Evolutionary conservation across 2,113 vertebrate genomes (phyloP).

Genomic region (Stegostoma tigrinum): DNA sequence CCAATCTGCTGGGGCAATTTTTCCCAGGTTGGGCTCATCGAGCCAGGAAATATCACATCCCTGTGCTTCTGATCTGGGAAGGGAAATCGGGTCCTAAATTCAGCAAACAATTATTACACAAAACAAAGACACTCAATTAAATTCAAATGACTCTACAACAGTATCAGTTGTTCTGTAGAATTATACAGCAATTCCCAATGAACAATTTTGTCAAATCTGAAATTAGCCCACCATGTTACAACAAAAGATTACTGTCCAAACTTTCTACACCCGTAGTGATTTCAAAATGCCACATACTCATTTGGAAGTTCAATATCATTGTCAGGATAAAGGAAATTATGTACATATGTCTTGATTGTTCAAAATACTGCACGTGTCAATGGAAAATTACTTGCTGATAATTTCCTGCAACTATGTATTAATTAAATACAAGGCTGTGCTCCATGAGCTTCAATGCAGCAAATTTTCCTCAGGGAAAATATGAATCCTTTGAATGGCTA

Average conservation of each 20-base stretch:
- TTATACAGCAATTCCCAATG: neutral
- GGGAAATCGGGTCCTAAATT: neutral
- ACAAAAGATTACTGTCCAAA: neutral
- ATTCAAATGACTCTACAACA: neutral
- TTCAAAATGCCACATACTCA: neutral
- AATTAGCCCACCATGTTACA: neutral
- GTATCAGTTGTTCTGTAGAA: neutral
- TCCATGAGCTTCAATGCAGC: neutral
- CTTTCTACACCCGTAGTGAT: neutral
- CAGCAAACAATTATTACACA: neutral
- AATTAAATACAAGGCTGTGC: neutral
- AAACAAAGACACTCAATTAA: neutral
- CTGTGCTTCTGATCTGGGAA: too few relatives aligned
- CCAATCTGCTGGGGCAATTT: too few relatives aligned
- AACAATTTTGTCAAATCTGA: neutral
- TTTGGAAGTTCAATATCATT: neutral
- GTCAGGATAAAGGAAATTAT: conserved; percentile 11
- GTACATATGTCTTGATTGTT: neutral
- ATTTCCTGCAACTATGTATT: neutral
- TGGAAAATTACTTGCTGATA: neutral
- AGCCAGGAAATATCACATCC: too few relatives aligned
- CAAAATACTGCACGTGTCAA: neutral
- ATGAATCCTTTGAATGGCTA: neutral
- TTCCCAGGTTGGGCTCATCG: too few relatives aligned
- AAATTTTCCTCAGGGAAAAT: neutral